Base-by-base conservation (phyloP, 2,113 vertebrate species). In the Hyla sarda region DNA sequence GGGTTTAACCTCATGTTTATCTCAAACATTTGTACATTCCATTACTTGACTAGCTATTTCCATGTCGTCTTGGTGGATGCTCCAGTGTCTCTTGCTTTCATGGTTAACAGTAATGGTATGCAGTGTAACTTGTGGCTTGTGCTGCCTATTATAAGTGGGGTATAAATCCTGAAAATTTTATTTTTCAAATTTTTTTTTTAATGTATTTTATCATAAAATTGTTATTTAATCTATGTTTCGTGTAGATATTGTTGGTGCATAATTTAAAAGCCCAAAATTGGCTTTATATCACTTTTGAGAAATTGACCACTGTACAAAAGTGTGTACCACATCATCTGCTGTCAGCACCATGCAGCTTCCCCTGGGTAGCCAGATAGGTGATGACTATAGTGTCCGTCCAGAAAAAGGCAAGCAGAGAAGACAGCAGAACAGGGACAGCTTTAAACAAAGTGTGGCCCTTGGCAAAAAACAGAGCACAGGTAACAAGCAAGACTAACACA, bases 1-100 rank as follows among this genome's bases (percentile, higher is more conserved):
- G 62, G 80, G 37, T 45, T 80, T 80, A 80, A 60, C 54, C 77
- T 60, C 56, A 60, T 67, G 80, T 67, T 67, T 81, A 65, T 19
- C 58, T 47, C 23, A 65, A 65, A 34, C 79, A 82, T 67, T 71
- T 82, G 62, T 71, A 82, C 65, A 69, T 69, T 67, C 80, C 45
- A 47, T 82, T 50, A 69, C 45, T 71, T n/a, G 54, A n/a, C 56
- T 16, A 47, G 23, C 1, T 41, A 16, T 81, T 69, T 16, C 80
- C 80, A 82, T 69, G 28, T 69, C 45, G 8, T 47, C 80, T 34
- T 21, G 25, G 37, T 28, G 25, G 41, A 45, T 14, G 79, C 25
- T 82, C 37, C 58, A 25, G 72, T 14, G 4, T 48, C 37, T 45
- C 72, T 14, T 21, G 10, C 34, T 28, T 11, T 50, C 23, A 48